phyloP scores from a whole-genome alignment of 2,797 vertebrate genomes.

The Cheracebus regulus region DNA sequence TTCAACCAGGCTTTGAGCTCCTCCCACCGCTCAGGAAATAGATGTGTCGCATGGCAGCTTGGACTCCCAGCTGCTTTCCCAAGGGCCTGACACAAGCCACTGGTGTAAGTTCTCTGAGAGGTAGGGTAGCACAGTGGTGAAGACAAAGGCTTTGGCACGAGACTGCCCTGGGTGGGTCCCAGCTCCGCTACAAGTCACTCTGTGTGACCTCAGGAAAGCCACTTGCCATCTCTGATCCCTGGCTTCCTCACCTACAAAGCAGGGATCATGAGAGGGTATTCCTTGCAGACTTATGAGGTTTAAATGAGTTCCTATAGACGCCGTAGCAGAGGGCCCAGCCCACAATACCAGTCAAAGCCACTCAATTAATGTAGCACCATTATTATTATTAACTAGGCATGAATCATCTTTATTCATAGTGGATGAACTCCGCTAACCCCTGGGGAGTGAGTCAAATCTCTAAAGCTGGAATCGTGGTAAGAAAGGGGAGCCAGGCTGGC shows the following conservation, averaged over 20 bases:
- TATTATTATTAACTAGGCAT: not conserved
- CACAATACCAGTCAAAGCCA: accelerated
- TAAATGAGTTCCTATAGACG: not conserved
- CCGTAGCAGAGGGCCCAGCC: not conserved
- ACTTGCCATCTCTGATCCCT: not conserved
- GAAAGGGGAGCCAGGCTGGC: not conserved
- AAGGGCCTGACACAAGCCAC: no score
- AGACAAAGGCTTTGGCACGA: not conserved
- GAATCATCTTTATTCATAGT: not conserved
- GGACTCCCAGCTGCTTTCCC: not conserved
- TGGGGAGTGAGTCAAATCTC: not conserved
- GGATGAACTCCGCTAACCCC: accelerated
- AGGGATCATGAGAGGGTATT: accelerated
- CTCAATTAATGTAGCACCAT: accelerated
- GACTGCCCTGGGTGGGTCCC: not conserved
- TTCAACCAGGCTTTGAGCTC: not conserved
- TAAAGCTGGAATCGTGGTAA: accelerated
- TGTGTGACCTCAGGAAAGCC: not conserved
- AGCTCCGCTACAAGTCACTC: not conserved
- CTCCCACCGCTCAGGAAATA: not conserved
- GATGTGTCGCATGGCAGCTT: accelerated
- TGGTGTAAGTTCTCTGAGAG: accelerated
- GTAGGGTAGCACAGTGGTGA: accelerated
- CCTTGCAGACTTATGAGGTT: accelerated
- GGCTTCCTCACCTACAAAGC: not conserved